Evolutionary conservation across 2,113 vertebrate genomes (phyloP).

Genomic region (Struthidea cinerea): DNA sequence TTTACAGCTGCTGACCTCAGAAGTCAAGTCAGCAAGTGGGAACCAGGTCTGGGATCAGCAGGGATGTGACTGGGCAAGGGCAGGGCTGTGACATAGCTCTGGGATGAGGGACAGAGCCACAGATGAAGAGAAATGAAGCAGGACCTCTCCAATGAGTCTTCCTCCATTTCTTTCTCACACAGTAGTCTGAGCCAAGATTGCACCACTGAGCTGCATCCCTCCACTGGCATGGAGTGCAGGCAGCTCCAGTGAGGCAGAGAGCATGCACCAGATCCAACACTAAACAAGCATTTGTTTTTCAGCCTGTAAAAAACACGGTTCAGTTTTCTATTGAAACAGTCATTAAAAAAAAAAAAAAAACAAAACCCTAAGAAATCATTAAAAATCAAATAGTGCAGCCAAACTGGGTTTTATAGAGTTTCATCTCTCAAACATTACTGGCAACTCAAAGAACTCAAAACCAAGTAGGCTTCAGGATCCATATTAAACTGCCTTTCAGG

Average conservation of each 20-base stretch:
- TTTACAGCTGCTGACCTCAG: not conserved
- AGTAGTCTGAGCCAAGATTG: not conserved
- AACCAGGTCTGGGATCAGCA: not conserved
- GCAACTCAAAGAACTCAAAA: not conserved
- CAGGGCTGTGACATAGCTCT: not conserved
- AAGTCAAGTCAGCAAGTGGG: not conserved
- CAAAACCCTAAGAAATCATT: not conserved
- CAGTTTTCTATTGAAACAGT: not conserved
- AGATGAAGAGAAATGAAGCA: not conserved
- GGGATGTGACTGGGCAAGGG: not conserved
- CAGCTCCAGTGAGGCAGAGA: not conserved
- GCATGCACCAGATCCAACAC: accelerated
- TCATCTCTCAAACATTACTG: not conserved
- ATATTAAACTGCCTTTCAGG: not conserved
- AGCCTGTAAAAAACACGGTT: not conserved
- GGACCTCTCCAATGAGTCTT: accelerated
- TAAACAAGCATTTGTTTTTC: not conserved
- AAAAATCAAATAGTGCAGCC: not conserved
- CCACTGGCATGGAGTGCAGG: not conserved
- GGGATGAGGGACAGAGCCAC: not conserved
- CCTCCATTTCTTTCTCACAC: not conserved
- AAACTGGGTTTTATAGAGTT: not conserved
- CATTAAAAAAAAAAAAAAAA: not conserved
- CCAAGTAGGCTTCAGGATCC: not conserved
- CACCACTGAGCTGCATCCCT: not conserved